Evolutionary conservation across 2,888 invertebrate genomes (phyloP).

Genomic region (Caenorhabditis macrosperma): DNA sequence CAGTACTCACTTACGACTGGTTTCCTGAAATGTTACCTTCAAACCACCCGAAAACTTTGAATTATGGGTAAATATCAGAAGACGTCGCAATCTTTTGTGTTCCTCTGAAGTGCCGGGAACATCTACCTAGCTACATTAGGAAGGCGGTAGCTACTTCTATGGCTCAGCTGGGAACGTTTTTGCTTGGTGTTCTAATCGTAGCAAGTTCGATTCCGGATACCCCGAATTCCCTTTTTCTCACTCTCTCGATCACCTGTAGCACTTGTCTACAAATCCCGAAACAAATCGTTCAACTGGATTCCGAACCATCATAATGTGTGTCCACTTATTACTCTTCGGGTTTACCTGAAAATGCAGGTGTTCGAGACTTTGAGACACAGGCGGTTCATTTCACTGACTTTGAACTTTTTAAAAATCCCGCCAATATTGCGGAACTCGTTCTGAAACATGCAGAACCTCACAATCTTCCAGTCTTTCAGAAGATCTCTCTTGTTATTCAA

Average conservation of each 20-base stretch:
- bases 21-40: conserved; percentile 47
- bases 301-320: conserved; percentile 64
- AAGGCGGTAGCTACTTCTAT: no score
- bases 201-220: no score
- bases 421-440: conserved; percentile 54
- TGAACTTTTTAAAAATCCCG: conserved; percentile 36
- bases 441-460: conserved; percentile 49
- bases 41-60: no score
- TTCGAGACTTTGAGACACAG: no score
- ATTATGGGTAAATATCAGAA: no score
- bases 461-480: conserved; percentile 57
- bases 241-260: conserved; percentile 45
- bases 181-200: no score
- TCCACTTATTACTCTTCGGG: conserved; percentile 38
- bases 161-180: conserved; percentile 20
- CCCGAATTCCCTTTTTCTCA: no score
- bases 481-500: conserved; percentile 55
- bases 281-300: conserved; percentile 70
- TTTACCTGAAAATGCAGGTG: no score
- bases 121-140: no score
- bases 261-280: conserved; percentile 71
- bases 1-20: conserved; percentile 50
- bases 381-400: conserved; percentile 20
- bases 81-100: no score
- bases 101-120: no score